A percentile compares a stretch with the other conserved stretches of the same genome.
These are phyloP conservation scores for Rhogogaster chlorosoma DNA, from an alignment of 2,888 invertebrate genomes.

Conservation along the genomic window DNA sequence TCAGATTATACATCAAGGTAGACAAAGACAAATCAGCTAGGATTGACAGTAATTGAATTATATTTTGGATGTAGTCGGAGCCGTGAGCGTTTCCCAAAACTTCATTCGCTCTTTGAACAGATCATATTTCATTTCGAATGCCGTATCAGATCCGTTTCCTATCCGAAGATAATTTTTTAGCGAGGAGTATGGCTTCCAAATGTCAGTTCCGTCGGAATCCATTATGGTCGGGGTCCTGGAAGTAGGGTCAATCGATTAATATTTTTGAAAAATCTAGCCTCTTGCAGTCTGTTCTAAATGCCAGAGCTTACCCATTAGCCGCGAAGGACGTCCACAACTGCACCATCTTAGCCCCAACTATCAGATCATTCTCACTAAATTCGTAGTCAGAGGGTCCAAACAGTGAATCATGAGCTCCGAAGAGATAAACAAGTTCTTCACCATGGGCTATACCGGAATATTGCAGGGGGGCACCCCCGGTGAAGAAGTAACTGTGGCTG, in stretches of 20 bases:
- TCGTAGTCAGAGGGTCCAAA: not conserved
- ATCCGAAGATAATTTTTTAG: slow-evolving; percentile 8
- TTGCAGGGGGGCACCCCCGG: not conserved
- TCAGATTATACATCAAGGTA: not conserved
- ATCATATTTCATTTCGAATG: not conserved
- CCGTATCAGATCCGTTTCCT: not conserved
- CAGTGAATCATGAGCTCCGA: not conserved
- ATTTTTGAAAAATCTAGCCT: not conserved
- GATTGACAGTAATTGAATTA: not conserved
- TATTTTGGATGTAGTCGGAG: not conserved
- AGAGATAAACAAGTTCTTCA: not conserved
- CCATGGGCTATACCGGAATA: not conserved
- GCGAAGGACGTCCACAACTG: slow-evolving; percentile 9
- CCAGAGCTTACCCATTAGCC: not conserved
- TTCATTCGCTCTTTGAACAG: not conserved
- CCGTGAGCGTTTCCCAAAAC: not conserved
- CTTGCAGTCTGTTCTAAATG: not conserved
- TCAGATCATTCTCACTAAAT: not conserved
- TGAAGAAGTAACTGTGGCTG: not conserved
- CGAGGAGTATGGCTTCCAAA: slow-evolving; percentile 27
- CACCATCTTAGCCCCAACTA: not conserved
- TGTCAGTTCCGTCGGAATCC: not conserved
- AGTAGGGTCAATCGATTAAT: not conserved
- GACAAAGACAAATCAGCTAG: not conserved
- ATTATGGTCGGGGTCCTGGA: not conserved